Evolutionary conservation across 2,888 invertebrate genomes (phyloP).

Genomic region (Trileptium ribeirensis): DNA sequence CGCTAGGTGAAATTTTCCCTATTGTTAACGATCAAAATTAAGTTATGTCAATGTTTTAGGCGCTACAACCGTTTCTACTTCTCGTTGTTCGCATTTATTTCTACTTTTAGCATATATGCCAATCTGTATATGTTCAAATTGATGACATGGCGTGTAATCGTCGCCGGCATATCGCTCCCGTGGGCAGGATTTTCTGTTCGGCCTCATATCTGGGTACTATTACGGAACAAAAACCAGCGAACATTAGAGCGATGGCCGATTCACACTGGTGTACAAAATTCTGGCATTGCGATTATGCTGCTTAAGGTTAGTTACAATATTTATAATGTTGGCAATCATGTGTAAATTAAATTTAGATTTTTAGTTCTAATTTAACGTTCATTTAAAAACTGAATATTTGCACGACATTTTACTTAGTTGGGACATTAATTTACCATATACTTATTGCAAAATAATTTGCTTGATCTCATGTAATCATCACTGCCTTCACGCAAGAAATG

Average conservation of each 20-base stretch:
- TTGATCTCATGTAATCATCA: too few relatives aligned
- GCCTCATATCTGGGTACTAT: constrained; percentile 49
- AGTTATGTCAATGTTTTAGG: constrained; percentile 25
- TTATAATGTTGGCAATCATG: constrained; percentile 40
- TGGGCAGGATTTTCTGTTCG: constrained; percentile 56
- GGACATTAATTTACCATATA: too few relatives aligned
- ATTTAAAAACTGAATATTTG: too few relatives aligned
- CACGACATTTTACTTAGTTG: too few relatives aligned
- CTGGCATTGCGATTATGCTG: constrained; percentile 54
- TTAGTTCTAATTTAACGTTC: too few relatives aligned
- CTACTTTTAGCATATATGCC: constrained; percentile 53
- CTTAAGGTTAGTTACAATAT: constrained; percentile 43
- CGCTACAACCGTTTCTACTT: constrained; percentile 52
- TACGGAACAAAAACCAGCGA: constrained; percentile 43
- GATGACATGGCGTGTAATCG: constrained; percentile 48
- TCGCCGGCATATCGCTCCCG: constrained; percentile 54
- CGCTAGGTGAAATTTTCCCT: too few relatives aligned
- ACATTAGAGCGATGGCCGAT: constrained; percentile 44
- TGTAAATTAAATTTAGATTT: constrained; percentile 40
- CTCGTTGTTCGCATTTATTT: constrained; percentile 54
- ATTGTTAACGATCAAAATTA: background rate
- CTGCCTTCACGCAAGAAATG: too few relatives aligned
- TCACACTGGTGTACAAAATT: constrained; percentile 53
- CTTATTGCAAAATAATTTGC: too few relatives aligned
- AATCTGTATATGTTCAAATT: constrained; percentile 55